These are phyloP conservation scores for Aphidius gifuensis DNA, from an alignment of 1,140 invertebrate species.

Conservation along the genomic window DNA sequence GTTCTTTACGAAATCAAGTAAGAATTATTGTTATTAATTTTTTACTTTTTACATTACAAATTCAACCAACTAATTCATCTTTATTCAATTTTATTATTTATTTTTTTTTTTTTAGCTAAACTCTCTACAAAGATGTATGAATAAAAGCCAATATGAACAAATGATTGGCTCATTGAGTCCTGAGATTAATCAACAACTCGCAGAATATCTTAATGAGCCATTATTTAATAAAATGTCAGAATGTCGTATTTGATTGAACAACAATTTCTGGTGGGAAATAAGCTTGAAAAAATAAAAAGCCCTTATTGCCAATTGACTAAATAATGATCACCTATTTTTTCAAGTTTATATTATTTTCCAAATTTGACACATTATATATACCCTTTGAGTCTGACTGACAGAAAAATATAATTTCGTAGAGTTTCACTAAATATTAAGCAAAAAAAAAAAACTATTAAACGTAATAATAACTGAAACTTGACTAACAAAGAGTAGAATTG, in stretches of 20 bases:
- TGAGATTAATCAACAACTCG: constrained; percentile 66
- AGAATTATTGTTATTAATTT: constrained; percentile 22
- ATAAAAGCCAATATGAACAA: constrained; percentile 65
- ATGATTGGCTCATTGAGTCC: constrained; percentile 66
- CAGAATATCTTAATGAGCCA: constrained; percentile 56
- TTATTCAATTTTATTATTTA: constrained; percentile 18
- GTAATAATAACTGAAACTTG: no score
- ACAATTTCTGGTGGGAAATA: no score
- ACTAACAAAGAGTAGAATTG: no score
- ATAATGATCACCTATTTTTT: no score
- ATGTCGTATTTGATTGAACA: not conserved
- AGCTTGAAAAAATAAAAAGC: not conserved
- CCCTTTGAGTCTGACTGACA: no score
- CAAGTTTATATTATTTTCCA: no score
- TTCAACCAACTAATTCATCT: not conserved
- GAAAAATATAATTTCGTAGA: no score
- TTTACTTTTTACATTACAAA: not conserved
- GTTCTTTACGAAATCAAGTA: constrained; percentile 67
- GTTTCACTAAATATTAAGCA: no score
- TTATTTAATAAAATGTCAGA: not conserved
- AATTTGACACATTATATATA: no score
- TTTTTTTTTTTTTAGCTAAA: constrained; percentile 55
- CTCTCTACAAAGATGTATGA: constrained; percentile 64
- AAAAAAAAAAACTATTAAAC: no score
- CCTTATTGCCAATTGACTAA: no score